A percentile compares a stretch with the other conserved stretches of the same genome.
Evolutionary conservation across 2,888 invertebrate species (phyloP).

Genomic region (Acholoe squamosa): DNA sequence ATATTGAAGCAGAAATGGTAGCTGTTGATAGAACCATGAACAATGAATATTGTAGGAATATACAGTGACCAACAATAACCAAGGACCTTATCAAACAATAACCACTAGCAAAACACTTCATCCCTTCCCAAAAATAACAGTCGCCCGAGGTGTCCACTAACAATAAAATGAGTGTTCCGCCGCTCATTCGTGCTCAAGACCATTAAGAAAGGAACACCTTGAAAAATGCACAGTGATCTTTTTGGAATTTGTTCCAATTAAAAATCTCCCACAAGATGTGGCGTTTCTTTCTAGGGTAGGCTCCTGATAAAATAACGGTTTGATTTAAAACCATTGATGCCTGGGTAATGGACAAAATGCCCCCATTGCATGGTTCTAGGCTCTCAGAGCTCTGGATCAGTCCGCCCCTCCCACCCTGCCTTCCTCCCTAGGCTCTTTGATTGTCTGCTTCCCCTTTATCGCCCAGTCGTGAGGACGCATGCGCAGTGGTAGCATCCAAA

Average conservation of each 20-base stretch:
- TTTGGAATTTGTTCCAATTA: background rate
- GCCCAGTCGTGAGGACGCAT: slow-evolving; percentile 24
- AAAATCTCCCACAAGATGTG: background rate
- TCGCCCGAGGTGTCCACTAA: too few species aligned
- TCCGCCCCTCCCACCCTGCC: background rate
- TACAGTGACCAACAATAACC: too few species aligned
- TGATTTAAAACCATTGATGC: slow-evolving; percentile 29
- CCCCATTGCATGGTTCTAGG: background rate
- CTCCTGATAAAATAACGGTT: background rate
- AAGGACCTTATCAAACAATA: too few species aligned
- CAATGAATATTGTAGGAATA: too few species aligned
- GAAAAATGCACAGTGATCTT: background rate
- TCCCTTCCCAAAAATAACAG: too few species aligned
- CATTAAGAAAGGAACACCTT: background rate
- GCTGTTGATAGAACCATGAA: too few species aligned
- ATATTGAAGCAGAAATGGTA: too few species aligned
- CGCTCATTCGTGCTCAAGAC: background rate
- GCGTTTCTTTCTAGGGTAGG: background rate
- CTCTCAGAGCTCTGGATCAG: background rate
- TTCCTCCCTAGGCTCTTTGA: background rate
- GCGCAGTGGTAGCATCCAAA: slow-evolving; percentile 14
- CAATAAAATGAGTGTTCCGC: background rate
- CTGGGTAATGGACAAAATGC: background rate
- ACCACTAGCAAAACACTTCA: too few species aligned
- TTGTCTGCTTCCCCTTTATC: slow-evolving; percentile 12